Base-by-base conservation (phyloP, 2,113 vertebrate genomes). In the Sebastes schlegelii region DNA sequence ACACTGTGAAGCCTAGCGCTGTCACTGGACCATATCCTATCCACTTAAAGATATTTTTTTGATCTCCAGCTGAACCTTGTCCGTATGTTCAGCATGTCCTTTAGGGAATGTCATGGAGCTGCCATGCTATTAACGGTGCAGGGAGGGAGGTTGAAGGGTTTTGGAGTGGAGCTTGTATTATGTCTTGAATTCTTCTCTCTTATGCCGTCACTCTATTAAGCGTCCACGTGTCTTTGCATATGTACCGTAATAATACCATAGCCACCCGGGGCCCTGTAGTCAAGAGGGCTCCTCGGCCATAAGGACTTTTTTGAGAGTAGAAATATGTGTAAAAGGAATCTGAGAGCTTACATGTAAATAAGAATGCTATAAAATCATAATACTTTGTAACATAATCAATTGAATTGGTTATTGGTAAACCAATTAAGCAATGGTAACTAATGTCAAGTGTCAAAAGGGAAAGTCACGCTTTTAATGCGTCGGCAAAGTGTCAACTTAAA, bases 81-180 rank as follows among this genome's bases (percentile, higher is more conserved):
- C 71, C 14, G 14, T 77, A 72, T 80, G 75, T 80, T 84, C 71
- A 77, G 64, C 45, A 9, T 79, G 80, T 82, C 80, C 85, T 90
- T 90, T 84, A 77, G 83, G 86, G 84, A 91, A 87, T 77, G 85
- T 85, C 82, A 85, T 48, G 54, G 58, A 82, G 63, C 86, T 67
- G 64, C 58, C 65, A 73, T 45, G 48, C 77, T 83, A 26, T 85
- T 86, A 88, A 81, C 67, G 82, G 79, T 26, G 78, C 49, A 63
- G 66, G 6, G n/a, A 86, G 63, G 61, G 71, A 23, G 11, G 64
- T 26, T 49, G 57, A 23, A 2, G 79, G 55, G 9, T 14, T 65
- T 60, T 51, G 46, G 60, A 85, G 40, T 46, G 52, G 58, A 77
- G 49, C 67, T 78, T 8, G 40, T 77, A 46, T 74, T 69, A 64